Evolutionary conservation across 2,113 vertebrate species (phyloP), one percentile per base, ranked within the genome.

Genomic region (Dipodomys ordii): DNA sequence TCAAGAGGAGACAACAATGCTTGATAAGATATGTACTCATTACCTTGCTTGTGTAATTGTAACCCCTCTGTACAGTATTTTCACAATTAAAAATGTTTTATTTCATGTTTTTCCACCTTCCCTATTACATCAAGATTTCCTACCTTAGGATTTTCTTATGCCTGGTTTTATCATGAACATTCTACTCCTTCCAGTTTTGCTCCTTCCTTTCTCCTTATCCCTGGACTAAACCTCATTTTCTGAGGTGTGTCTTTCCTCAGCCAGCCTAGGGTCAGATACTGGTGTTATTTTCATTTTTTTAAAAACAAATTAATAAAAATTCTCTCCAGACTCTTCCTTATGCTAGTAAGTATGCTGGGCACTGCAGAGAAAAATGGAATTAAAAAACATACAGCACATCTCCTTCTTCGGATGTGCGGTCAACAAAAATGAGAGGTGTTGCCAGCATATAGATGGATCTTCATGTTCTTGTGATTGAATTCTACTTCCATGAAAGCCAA

Each of bases 181-280:
- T 16, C 9, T 46, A 0, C 1, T 3, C 9, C 39, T 77, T 25
- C 5, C 7, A 0, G 7, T 72, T 57, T 57, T 49, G 18, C 39
- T 46, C 28, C 0, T 30, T 78, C 12, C 28, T 22, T 69, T 57
- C 15, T 49, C 65, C 2, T 90, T 0, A 0, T 35, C 53, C 65
- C 39, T 28, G 64, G n/a, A 19, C 60, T 62, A 67, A 3, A 11
- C 23, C 72, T 87, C 22, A 23, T 77, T 62, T 71, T 87, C 44
- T 87, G 18, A 15, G 83, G 7, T n/a, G 2, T 19, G 25, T 20
- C 30, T 79, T 90, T 62, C 67, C 7, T 18, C 35, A 68, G 39
- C 53, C 16, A 32, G 2, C 18, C n/a, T 18, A 65, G 30, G 53
- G 35, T 62, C 7, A 27, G 18, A 18, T 71, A 57, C 23, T 35